Evolutionary conservation across 2,797 vertebrate genomes (phyloP).

Genomic region (Babyrousa celebensis): DNA sequence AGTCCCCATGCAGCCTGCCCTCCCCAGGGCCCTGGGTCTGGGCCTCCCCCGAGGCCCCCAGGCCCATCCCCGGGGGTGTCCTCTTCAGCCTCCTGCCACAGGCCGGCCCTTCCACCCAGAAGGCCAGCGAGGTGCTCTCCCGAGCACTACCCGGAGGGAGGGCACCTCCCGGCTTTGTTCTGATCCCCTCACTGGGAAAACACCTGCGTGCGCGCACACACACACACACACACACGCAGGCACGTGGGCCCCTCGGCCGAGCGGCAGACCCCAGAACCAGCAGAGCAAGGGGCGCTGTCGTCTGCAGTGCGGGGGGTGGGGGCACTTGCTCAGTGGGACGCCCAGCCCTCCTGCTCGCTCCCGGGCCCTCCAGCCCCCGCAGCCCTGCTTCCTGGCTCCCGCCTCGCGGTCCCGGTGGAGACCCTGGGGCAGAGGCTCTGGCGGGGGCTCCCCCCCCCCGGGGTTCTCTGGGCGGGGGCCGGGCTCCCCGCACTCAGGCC

Average conservation of each 20-base stretch:
- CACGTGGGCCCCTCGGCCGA: not conserved
- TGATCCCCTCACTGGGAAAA: not conserved
- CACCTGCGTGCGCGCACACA: too few species aligned
- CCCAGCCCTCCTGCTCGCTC: too few species aligned
- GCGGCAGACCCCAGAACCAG: too few species aligned
- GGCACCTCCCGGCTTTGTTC: not conserved
- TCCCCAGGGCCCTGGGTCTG: too few species aligned
- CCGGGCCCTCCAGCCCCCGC: not conserved
- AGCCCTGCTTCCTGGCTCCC: not conserved
- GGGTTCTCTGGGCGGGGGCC: too few species aligned
- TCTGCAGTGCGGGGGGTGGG: accelerated
- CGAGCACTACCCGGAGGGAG: not conserved
- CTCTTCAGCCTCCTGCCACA: not conserved
- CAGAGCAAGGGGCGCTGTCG: not conserved
- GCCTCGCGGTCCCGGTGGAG: too few species aligned
- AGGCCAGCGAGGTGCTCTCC: not conserved
- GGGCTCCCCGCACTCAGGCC: accelerated
- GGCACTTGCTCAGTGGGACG: accelerated
- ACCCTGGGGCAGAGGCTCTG: too few species aligned
- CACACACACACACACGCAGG: too few species aligned
- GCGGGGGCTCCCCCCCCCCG: too few species aligned
- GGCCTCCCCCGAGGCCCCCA: not conserved
- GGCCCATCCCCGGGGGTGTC: not conserved
- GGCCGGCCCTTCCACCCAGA: accelerated
- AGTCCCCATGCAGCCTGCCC: not conserved